Evolutionary conservation across 2,797 vertebrate genomes (phyloP).

Genomic region (Neomorphus geoffroyi): DNA sequence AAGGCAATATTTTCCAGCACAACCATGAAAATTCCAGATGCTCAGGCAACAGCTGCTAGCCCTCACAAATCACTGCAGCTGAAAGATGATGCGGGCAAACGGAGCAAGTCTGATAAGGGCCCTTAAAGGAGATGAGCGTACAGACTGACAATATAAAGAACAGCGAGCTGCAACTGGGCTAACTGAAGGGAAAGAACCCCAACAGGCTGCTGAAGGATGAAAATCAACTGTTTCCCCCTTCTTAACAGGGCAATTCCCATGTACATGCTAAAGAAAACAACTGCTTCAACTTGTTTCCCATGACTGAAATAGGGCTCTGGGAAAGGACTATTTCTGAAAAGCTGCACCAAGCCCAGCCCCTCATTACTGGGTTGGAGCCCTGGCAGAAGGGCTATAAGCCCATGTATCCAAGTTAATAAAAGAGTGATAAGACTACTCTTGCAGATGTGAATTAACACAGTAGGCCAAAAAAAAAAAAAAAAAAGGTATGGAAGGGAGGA

Average conservation of each 20-base stretch:
- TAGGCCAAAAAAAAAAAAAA: neutral
- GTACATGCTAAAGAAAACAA: neutral
- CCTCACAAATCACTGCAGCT: neutral
- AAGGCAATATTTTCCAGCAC: neutral
- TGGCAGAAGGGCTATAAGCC: neutral
- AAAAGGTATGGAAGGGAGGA: neutral
- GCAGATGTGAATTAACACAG: neutral
- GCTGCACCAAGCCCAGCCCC: neutral
- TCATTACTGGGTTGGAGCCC: neutral
- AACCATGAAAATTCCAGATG: neutral
- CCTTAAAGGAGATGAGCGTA: neutral
- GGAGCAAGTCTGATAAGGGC: neutral
- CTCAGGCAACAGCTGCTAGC: neutral
- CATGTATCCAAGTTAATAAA: neutral
- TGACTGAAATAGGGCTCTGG: neutral
- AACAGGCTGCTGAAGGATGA: neutral
- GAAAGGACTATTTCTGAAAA: neutral
- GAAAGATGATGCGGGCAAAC: neutral
- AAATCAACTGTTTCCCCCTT: neutral
- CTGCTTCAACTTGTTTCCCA: neutral
- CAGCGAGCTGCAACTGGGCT: neutral
- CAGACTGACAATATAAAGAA: neutral
- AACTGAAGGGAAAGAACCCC: neutral
- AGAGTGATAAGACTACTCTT: neutral
- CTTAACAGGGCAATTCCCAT: neutral